Percentiles rank a stretch among this genome's conserved stretches.
phyloP scores from a whole-genome alignment of 2,888 invertebrate species.

The Physocephala rufipes region DNA sequence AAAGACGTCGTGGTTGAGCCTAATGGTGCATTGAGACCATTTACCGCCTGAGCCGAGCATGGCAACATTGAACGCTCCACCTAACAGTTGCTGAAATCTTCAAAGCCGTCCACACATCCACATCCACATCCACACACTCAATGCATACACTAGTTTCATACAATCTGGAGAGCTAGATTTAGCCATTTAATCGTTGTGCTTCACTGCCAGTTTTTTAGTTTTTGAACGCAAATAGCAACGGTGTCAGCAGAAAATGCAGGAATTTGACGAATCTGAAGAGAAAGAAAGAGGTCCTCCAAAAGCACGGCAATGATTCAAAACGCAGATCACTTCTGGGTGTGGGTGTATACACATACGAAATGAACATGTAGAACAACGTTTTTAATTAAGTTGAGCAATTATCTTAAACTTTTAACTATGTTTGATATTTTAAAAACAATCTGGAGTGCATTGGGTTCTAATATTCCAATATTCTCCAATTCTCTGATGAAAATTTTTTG shows the following conservation, averaged over 20 bases:
- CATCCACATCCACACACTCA: not conserved
- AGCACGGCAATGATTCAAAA: not conserved
- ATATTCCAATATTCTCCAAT: no score
- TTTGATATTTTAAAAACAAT: no score
- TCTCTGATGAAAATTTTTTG: no score
- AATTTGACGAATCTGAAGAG: slow-evolving; percentile 24
- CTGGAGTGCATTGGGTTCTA: no score
- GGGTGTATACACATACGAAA: not conserved
- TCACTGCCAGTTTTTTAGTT: slow-evolving; percentile 26
- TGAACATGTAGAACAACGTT: slow-evolving; percentile 7
- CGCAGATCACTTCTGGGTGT: not conserved
- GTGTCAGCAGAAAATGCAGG: slow-evolving; percentile 15
- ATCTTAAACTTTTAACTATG: not conserved
- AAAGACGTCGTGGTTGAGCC: slow-evolving; percentile 48
- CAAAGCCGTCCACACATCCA: not conserved
- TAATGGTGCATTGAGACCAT: not conserved
- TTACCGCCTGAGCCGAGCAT: not conserved
- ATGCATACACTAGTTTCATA: not conserved
- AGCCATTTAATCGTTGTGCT: slow-evolving; percentile 22
- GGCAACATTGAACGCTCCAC: no score
- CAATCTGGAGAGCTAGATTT: slow-evolving; percentile 16
- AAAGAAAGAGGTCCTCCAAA: slow-evolving; percentile 6
- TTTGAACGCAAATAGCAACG: slow-evolving; percentile 21
- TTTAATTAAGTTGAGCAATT: not conserved
- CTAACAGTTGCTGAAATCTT: not conserved